Evolutionary conservation across 2,113 vertebrate species (phyloP).

Genomic region (Platanista minor): DNA sequence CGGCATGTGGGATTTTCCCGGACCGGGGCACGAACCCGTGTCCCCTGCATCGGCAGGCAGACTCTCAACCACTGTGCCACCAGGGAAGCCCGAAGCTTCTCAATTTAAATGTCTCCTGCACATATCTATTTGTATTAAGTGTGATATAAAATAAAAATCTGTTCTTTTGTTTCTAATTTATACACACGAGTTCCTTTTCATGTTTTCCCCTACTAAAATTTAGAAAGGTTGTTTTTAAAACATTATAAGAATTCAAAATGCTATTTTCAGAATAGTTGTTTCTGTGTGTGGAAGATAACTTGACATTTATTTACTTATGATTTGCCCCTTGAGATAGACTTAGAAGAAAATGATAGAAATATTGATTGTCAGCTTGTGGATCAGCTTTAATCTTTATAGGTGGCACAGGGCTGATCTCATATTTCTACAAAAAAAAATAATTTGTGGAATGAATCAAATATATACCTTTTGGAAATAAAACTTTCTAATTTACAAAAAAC

Average conservation of each 20-base stretch:
- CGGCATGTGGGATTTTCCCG: no score
- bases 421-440: neutral
- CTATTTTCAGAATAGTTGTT: neutral
- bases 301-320: slow-evolving; percentile 27
- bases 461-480: slow-evolving; percentile 16
- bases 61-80: no score
- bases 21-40: no score
- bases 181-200: neutral
- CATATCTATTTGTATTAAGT: neutral
- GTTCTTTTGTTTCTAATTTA: neutral
- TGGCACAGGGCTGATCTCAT: neutral
- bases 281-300: slow-evolving; percentile 15
- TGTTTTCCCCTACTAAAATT: neutral
- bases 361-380: slow-evolving; percentile 7
- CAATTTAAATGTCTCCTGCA: neutral
- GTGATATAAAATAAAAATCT: slow-evolving; percentile 4
- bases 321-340: neutral
- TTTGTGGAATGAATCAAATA: neutral
- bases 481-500: neutral
- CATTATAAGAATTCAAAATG: neutral
- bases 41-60: no score
- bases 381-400: slow-evolving; percentile 11
- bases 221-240: slow-evolving; percentile 11
- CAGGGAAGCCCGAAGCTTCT: no score
- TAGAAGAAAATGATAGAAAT: slow-evolving; percentile 6